phyloP scores from a whole-genome alignment of 2,113 vertebrate genomes.

The Panthera uncia region DNA sequence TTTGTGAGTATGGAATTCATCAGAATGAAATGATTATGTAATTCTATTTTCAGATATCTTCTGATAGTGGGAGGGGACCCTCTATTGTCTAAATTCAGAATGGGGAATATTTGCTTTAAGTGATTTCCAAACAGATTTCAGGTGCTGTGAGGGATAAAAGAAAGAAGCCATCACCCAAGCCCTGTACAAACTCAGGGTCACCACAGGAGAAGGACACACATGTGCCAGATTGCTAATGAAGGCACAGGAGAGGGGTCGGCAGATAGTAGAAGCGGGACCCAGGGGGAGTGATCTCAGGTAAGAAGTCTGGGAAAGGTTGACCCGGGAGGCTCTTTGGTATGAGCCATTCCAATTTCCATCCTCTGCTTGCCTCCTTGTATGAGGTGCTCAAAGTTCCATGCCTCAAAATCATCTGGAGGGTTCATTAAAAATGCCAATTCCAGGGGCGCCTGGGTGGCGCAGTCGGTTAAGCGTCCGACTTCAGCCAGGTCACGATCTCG shows the following conservation, averaged over 20 bases:
- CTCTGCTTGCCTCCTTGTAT: background rate
- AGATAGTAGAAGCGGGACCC: accelerated
- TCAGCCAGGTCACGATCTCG: too few relatives aligned
- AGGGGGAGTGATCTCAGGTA: background rate
- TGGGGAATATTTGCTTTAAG: background rate
- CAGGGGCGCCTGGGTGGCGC: too few relatives aligned
- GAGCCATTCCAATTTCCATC: background rate
- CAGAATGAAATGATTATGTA: slow-evolving; percentile 30
- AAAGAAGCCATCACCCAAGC: background rate
- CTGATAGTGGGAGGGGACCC: background rate
- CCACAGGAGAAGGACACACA: background rate
- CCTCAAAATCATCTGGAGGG: background rate
- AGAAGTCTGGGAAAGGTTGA: too few relatives aligned
- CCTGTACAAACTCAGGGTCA: background rate
- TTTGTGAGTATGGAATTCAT: slow-evolving; percentile 61
- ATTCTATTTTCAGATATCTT: slow-evolving; percentile 47
- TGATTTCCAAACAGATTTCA: slow-evolving; percentile 22
- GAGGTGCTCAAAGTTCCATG: background rate
- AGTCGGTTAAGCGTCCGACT: too few relatives aligned
- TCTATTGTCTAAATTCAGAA: background rate
- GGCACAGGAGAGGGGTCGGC: background rate
- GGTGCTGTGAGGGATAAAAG: background rate
- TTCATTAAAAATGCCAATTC: background rate
- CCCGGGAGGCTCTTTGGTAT: background rate
- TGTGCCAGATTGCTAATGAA: background rate